Conservation (phyloP, 2,888 invertebrate species). For the Microchrysa polita region DNA sequence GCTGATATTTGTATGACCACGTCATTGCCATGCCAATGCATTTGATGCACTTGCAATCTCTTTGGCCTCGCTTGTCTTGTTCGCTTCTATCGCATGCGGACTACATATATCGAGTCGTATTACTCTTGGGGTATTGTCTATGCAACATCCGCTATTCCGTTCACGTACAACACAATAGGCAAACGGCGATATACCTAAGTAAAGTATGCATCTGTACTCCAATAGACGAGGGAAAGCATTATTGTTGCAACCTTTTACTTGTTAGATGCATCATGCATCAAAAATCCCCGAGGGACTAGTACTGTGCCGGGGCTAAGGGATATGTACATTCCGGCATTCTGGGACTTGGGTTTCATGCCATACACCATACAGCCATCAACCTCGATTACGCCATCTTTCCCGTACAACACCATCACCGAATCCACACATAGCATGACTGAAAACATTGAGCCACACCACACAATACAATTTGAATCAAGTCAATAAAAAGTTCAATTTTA, state of each 20-base stretch:
- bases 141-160: constrained; percentile 9
- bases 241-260: background rate
- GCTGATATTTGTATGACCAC: constrained; percentile 16
- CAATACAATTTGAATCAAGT: constrained; percentile 55
- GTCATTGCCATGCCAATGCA: background rate
- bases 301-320: background rate
- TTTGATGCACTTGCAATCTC: constrained; percentile 29
- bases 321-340: too few species aligned
- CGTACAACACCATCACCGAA: background rate
- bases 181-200: constrained; percentile 29
- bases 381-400: constrained; percentile 20
- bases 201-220: constrained; percentile 22
- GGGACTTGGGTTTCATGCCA: constrained; percentile 12
- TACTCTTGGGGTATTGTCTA: constrained; percentile 28
- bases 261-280: constrained; percentile 35
- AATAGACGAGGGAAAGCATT: background rate
- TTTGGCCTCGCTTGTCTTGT: too few species aligned
- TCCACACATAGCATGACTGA: background rate
- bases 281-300: constrained; percentile 14
- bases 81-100: background rate
- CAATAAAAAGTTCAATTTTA: constrained; percentile 56
- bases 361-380: constrained; percentile 26
- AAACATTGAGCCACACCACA: constrained; percentile 52
- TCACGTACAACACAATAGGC: constrained; percentile 38
- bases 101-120: constrained; percentile 6